These are phyloP conservation scores for Leptopterna dolabrata DNA, from an alignment of 2,888 invertebrate genomes.

Conservation along the genomic window DNA sequence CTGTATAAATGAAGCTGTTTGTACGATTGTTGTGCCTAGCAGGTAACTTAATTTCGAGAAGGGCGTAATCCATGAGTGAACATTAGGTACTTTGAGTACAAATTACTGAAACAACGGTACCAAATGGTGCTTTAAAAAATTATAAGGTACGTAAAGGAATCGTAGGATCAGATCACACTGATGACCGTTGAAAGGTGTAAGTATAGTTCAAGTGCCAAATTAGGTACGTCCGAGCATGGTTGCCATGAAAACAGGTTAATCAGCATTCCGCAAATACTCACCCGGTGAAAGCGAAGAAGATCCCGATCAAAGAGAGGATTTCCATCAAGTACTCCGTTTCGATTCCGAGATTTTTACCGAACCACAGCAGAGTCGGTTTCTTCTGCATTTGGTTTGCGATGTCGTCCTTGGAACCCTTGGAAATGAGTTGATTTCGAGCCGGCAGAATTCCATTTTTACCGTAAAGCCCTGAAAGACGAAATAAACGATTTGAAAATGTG, in stretches of 20 bases:
- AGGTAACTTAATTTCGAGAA: too few relatives aligned
- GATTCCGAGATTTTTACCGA: conserved; percentile 75
- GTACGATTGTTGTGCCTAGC: too few relatives aligned
- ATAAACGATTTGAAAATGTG: conserved; percentile 38
- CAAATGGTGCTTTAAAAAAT: too few relatives aligned
- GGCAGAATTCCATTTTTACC: conserved; percentile 81
- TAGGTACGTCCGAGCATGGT: too few relatives aligned
- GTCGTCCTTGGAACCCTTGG: conserved; percentile 66
- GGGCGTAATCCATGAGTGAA: too few relatives aligned
- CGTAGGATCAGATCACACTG: too few relatives aligned
- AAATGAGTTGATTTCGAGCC: conserved; percentile 69
- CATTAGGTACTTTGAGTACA: too few relatives aligned
- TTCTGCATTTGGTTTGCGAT: conserved; percentile 70
- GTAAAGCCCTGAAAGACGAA: conserved; percentile 73
- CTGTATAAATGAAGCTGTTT: too few relatives aligned
- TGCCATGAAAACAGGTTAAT: background rate
- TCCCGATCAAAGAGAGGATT: conserved; percentile 74
- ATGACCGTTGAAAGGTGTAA: too few relatives aligned
- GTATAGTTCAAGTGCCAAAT: too few relatives aligned
- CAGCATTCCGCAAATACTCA: conserved; percentile 65
- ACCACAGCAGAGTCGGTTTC: conserved; percentile 76
- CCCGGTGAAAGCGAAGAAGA: conserved; percentile 76
- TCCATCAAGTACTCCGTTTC: conserved; percentile 77
- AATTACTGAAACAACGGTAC: too few relatives aligned
- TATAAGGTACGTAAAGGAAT: too few relatives aligned